Percentiles rank a stretch among this genome's conserved stretches.
These are phyloP conservation scores for Tragelaphus eurycerus DNA, from an alignment of 2,797 vertebrate genomes.

Conservation along the genomic window DNA sequence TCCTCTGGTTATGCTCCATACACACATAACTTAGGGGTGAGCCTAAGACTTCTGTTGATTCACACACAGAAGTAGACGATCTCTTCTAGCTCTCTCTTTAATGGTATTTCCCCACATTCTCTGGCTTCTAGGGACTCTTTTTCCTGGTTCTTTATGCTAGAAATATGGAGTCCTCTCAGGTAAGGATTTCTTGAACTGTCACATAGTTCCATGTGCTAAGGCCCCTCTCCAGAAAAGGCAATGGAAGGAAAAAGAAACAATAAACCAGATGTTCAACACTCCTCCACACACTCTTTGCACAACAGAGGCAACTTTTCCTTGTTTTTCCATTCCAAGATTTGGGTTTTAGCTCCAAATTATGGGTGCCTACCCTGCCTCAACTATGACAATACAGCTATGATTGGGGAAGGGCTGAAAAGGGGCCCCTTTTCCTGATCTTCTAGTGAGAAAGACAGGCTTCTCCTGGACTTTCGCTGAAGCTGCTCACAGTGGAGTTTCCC, in stretches of 20 bases:
- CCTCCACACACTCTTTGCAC: neutral
- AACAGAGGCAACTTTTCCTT: neutral
- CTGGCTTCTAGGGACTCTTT: neutral
- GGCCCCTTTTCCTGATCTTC: neutral
- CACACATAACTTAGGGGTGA: neutral
- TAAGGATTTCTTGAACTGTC: neutral
- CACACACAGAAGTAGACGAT: neutral
- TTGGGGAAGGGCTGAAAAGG: neutral
- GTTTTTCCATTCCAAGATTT: neutral
- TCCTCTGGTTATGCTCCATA: neutral
- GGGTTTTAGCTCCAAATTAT: neutral
- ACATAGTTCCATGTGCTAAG: neutral
- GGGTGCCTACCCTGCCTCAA: neutral
- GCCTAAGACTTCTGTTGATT: neutral
- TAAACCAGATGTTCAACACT: neutral
- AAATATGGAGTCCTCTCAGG: neutral
- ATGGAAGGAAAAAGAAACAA: neutral
- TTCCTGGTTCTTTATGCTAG: neutral
- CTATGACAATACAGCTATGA: neutral
- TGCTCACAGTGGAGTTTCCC: neutral
- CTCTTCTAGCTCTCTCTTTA: neutral
- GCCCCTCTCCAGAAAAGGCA: neutral
- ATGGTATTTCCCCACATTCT: neutral
- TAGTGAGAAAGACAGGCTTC: neutral
- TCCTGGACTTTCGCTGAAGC: neutral